Base-by-base conservation (phyloP, 2,888 invertebrate species). In the Drosophila paracracens region DNA sequence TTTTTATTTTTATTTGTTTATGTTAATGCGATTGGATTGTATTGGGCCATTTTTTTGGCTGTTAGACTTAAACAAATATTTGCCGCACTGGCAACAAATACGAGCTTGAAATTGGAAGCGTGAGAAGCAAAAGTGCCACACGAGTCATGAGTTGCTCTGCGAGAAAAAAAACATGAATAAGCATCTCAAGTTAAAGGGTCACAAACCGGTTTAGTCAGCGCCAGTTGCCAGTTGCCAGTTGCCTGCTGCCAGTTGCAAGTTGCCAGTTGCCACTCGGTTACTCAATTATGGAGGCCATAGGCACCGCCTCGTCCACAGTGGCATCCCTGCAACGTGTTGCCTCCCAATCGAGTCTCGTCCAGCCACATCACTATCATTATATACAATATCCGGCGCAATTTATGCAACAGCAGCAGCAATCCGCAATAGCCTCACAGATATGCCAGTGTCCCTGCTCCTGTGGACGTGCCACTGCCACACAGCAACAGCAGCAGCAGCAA, bases 281-380 rank as follows among this genome's bases (percentile, higher is more conserved):
- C 13, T 63, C 52, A 68, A 75, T 63, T 62, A 81, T 82, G 83
- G 83, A 78, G 53, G 51, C 63, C 68, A 16, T 36, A 29, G 57
- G 43, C 46, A 25, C 77, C 48, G 27, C 43, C 8, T 27, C 67
- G 16, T 62, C 72, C 54, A 25, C 77, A 62, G 36, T 76, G 61
- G 69, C 82, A 73, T 78, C 85, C 81, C 76, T 81, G 81, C 88
- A 89, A 81, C 91, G 89, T 83, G 95, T 92, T 83, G 95, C 92
- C 83, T 97, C 74, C 94, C 97, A 92, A 56, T 71, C 94, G 95
- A 79, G 96, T 95, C 91, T 97, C n/a, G 97, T 83, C 93, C 78
- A 74, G 70, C 85, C 91, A 46, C 93, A 93, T 81, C 92, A 93
- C 76, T 93, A 92, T 79, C 93, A 93, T 82, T 92, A 93, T 73